Evolutionary conservation across 92 coral and sea anemone species (phyloP).

Genomic region (Palythoa caribaeorum): DNA sequence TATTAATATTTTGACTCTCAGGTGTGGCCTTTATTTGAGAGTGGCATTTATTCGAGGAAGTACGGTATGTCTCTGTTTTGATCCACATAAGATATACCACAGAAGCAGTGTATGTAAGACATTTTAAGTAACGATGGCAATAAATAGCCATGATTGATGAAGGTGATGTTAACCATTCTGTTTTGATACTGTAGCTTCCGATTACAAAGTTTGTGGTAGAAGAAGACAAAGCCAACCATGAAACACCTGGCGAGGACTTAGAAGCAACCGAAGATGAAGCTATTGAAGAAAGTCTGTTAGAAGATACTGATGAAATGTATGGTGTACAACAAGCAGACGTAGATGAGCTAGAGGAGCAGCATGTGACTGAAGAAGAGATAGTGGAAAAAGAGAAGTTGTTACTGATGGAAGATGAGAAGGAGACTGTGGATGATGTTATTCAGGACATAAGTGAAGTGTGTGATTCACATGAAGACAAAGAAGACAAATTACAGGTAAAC

Average conservation of each 20-base stretch:
- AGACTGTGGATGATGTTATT: slow-evolving; percentile 6
- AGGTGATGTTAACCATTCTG: neutral
- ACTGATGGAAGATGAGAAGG: slow-evolving; percentile 47
- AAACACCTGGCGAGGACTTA: slow-evolving; percentile 35
- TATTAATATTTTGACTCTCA: no score
- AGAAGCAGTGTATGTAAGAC: no score
- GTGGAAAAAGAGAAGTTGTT: slow-evolving; percentile 6
- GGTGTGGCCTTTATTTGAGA: no score
- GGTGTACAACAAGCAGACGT: neutral
- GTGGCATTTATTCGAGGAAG: neutral
- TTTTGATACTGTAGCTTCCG: slow-evolving; percentile 53
- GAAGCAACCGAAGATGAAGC: slow-evolving; percentile 59
- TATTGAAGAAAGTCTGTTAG: slow-evolving; percentile 53
- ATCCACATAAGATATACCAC: no score
- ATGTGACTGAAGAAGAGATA: neutral
- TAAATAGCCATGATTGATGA: neutral
- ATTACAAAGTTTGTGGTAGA: slow-evolving; percentile 74
- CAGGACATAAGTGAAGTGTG: neutral
- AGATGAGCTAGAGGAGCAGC: neutral
- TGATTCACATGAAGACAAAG: slow-evolving; percentile 31
- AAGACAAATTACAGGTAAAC: slow-evolving; percentile 19
- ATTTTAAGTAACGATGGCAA: no score
- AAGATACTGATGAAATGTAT: slow-evolving; percentile 41
- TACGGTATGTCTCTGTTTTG: no score
- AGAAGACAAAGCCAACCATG: slow-evolving; percentile 44